These are phyloP conservation scores for Diaphora mendica DNA, from an alignment of 2,888 invertebrate species.

Conservation along the genomic window DNA sequence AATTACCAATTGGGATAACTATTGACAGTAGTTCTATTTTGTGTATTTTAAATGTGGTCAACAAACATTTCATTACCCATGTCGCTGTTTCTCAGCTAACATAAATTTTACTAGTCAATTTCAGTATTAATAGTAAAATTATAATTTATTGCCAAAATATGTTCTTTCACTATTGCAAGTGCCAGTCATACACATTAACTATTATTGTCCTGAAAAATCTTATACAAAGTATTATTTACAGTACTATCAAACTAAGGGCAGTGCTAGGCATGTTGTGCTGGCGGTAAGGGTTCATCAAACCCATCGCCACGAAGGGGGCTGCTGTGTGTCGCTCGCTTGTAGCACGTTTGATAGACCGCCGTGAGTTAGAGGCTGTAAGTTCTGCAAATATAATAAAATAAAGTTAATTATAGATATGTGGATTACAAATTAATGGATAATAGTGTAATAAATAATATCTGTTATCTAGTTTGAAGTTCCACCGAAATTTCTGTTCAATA, in stretches of 20 bases:
- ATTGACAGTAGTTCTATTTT: not conserved
- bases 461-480: too few relatives aligned
- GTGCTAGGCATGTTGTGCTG: conserved; percentile 1
- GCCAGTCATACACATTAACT: not conserved
- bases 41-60: not conserved
- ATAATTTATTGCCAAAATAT: too few relatives aligned
- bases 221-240: conserved; percentile 21
- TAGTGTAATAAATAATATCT: too few relatives aligned
- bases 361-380: conserved; percentile 60
- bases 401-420: not conserved
- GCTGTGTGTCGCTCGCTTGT: conserved; percentile 67
- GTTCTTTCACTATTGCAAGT: not conserved
- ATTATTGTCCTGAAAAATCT: not conserved
- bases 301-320: conserved; percentile 67
- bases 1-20: too few relatives aligned
- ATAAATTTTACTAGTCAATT: not conserved
- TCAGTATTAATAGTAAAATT: not conserved
- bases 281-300: conserved; percentile 39
- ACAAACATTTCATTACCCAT: too few relatives aligned
- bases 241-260: conserved; percentile 14
- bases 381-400: conserved; percentile 44
- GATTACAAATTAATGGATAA: too few relatives aligned
- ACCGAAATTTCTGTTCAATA: too few relatives aligned
- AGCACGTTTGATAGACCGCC: conserved; percentile 76
- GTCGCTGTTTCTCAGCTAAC: too few relatives aligned